Conservation (phyloP, 2,797 vertebrate genomes). For the Bradypodion pumilum region DNA sequence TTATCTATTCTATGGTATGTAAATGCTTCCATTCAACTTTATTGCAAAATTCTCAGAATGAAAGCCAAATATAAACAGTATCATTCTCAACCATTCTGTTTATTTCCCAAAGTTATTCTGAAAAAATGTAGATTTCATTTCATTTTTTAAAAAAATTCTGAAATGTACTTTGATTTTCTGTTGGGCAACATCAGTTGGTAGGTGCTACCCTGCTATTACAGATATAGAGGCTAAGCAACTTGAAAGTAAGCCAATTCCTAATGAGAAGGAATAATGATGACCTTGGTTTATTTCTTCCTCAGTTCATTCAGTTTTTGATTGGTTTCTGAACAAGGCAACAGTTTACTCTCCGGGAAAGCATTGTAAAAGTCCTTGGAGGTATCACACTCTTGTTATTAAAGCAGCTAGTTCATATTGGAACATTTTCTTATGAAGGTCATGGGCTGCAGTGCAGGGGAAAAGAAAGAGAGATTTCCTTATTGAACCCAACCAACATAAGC, state of each 20-base stretch:
- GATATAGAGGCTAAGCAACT: slow-evolving; percentile 66
- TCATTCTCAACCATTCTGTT: slow-evolving; percentile 39
- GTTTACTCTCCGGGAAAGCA: slow-evolving; percentile 69
- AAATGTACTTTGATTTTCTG: slow-evolving; percentile 70
- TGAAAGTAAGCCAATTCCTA: slow-evolving; percentile 73
- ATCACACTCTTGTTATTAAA: slow-evolving; percentile 68
- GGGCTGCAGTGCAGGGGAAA: slow-evolving; percentile 46
- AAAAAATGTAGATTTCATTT: slow-evolving; percentile 53
- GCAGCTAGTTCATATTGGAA: slow-evolving; percentile 56
- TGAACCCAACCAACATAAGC: slow-evolving; percentile 46
- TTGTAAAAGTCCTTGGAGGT: slow-evolving; percentile 63
- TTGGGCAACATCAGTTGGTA: slow-evolving; percentile 63
- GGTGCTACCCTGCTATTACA: slow-evolving; percentile 71
- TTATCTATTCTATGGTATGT: not conserved
- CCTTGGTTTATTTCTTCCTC: slow-evolving; percentile 76
- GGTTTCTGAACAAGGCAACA: slow-evolving; percentile 64
- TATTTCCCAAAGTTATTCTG: slow-evolving; percentile 42
- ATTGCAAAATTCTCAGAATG: slow-evolving; percentile 39
- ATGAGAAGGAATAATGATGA: slow-evolving; percentile 73
- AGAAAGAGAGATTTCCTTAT: slow-evolving; percentile 44
- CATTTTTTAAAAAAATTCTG: slow-evolving; percentile 66
- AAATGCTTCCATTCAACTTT: slow-evolving; percentile 29
- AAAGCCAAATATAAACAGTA: not conserved
- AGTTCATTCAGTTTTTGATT: slow-evolving; percentile 71
- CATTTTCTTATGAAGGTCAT: slow-evolving; percentile 70